These are phyloP conservation scores for Mesodorylaimus sp. DNA, from an alignment of 2,888 invertebrate species.

Conservation along the genomic window DNA sequence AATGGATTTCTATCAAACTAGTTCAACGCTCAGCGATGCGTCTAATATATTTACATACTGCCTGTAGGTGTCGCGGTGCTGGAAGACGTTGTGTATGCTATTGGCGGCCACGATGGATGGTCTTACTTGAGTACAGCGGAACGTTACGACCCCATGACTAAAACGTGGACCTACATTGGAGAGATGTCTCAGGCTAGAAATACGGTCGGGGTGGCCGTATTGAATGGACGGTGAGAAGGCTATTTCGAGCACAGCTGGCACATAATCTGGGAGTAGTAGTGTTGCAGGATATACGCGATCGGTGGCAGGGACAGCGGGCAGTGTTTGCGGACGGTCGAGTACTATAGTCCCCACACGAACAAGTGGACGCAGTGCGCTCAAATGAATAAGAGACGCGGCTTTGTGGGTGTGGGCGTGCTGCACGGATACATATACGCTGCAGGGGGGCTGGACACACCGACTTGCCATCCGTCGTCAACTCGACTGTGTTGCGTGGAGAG, in stretches of 20 bases:
- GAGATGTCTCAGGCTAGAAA: slow-evolving; percentile 72
- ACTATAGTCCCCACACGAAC: slow-evolving; percentile 57
- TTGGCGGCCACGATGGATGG: slow-evolving; percentile 89
- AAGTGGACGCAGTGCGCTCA: slow-evolving; percentile 67
- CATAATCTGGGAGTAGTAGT: neutral
- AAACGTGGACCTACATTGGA: slow-evolving; percentile 71
- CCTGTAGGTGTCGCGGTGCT: slow-evolving; percentile 43
- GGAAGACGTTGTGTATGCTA: slow-evolving; percentile 69
- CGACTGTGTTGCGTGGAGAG: slow-evolving; percentile 75
- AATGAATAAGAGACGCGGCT: slow-evolving; percentile 65
- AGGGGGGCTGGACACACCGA: slow-evolving; percentile 82
- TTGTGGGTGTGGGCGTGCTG: slow-evolving; percentile 70
- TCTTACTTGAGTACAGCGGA: slow-evolving; percentile 83
- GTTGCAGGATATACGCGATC: slow-evolving; percentile 10
- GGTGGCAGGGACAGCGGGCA: slow-evolving; percentile 79
- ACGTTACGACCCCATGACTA: slow-evolving; percentile 68
- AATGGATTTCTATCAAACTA: slow-evolving; percentile 14
- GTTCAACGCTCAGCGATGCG: neutral
- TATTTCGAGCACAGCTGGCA: neutral
- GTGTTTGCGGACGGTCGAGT: slow-evolving; percentile 72
- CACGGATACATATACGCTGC: slow-evolving; percentile 74
- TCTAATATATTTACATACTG: neutral
- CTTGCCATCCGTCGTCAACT: slow-evolving; percentile 59
- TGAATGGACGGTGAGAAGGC: slow-evolving; percentile 46
- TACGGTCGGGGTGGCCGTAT: slow-evolving; percentile 71